phyloP scores from a whole-genome alignment of 2,888 invertebrate species.

The Helobdella robusta region DNA sequence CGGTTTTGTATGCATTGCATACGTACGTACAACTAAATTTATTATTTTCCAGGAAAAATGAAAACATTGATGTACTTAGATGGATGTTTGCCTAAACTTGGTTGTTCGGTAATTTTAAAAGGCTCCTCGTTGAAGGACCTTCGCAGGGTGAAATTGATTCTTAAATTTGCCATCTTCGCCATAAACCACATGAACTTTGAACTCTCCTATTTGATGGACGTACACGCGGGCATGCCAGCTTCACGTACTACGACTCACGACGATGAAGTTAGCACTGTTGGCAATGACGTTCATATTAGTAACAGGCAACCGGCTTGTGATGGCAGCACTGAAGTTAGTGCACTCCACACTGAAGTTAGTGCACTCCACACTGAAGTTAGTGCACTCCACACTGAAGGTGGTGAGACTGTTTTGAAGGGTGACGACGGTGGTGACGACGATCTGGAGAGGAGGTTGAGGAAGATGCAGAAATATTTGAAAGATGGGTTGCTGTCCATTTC shows the following conservation, averaged over 20 bases:
- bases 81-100: conserved; percentile 73
- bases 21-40: no score
- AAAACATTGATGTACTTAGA: conserved; percentile 91
- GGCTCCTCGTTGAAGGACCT: conserved; percentile 66
- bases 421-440: no score
- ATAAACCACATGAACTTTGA: conserved; percentile 86
- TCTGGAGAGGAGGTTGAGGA: no score
- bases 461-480: no score
- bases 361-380: no score
- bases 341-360: no score
- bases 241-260: conserved; percentile 36
- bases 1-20: no score
- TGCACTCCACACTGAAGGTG: no score
- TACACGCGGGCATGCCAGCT: conserved; percentile 67
- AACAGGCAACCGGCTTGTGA: no score
- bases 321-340: no score
- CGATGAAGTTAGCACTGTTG: conserved; percentile 16
- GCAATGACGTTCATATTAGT: neutral
- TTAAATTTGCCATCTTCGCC: conserved; percentile 62
- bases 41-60: conserved; percentile 40
- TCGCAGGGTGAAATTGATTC: conserved; percentile 51
- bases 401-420: no score
- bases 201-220: conserved; percentile 76
- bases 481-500: conserved; percentile 75
- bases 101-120: conserved; percentile 76